Evolutionary conservation across 2,888 invertebrate genomes (phyloP).

Genomic region (Epicampocera succincta): DNA sequence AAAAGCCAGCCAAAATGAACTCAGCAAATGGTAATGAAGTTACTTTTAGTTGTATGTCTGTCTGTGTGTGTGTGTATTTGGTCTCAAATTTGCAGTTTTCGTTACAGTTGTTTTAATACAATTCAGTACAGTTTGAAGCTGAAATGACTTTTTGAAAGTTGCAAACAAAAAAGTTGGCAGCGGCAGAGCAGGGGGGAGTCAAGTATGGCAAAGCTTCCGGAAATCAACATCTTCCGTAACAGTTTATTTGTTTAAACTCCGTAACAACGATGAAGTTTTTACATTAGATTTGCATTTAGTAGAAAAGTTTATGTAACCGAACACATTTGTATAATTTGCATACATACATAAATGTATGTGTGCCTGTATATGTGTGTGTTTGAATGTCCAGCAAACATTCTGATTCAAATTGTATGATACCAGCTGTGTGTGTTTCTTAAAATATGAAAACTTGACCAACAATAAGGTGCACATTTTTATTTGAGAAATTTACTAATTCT

Average conservation of each 20-base stretch:
- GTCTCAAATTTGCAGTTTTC: constrained; percentile 1
- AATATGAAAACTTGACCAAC: no score
- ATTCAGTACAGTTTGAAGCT: background rate
- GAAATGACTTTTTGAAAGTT: background rate
- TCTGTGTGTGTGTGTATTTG: no score
- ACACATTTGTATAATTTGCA: background rate
- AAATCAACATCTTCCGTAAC: constrained; percentile 67
- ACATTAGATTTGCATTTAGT: constrained; percentile 69
- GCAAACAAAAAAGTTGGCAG: constrained; percentile 16
- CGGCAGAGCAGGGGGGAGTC: constrained; percentile 26
- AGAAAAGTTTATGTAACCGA: constrained; percentile 37
- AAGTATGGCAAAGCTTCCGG: constrained; percentile 47
- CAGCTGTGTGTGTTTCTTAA: no score
- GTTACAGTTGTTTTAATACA: background rate
- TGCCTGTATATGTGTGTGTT: background rate
- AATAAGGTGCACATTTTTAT: no score
- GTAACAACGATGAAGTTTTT: constrained; percentile 64
- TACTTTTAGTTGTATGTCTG: constrained; percentile 4
- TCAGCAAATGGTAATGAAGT: constrained; percentile 52
- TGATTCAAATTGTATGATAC: no score
- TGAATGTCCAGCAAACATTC: background rate
- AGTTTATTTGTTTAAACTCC: constrained; percentile 64
- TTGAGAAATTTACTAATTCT: no score
- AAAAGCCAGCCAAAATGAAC: constrained; percentile 49
- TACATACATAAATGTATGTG: background rate